Base-by-base conservation (phyloP, 2,797 vertebrate genomes). In the Huso huso region DNA sequence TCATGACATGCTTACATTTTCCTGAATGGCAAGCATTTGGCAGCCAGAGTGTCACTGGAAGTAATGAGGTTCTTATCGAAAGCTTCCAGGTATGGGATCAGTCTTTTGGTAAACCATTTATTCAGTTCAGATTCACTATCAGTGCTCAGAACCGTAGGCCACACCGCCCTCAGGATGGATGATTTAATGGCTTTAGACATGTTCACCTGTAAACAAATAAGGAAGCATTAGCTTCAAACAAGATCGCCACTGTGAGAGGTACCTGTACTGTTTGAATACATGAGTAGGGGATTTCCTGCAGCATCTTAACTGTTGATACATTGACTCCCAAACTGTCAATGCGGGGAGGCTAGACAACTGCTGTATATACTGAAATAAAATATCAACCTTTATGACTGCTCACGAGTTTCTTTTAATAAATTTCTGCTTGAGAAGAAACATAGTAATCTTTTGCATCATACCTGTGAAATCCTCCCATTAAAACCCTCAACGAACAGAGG, bases 11-110 rank as follows among this genome's bases (percentile, higher is more conserved):
- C 78, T 4, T 83, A 90, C 89, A 90, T 65, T 37, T 81, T 84
- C 48, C 77, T 78, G 79, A 90, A 90, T 68, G 83, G 78, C 12
- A 78, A 6, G 62, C 89, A 91, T 59, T 81, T 78, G 55, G 84
- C 63, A 59, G 71, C 76, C 10, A 68, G 48, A 8, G 81, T 81
- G 68, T 15, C 8, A 0, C 6, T 8, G 57, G 82, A 73, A 71
- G 68, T 72, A 73, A 89, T 77, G 66, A 86, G 70, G 49, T 62
- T 70, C 73, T 74, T 80, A 9, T 69, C 82, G 72, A 91, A 82
- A 72, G 81, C 85, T 37, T 1, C 51, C 72, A 86, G 11, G 76
- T 88, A 89, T 66, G 68, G 68, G 0, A 0, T 50, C 48, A 87
- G 79, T 3, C 73, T 8, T 6, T 0, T 67, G 59, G 82, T 73